phyloP scores from a whole-genome alignment of 2,797 vertebrate genomes.

The Hafferia zeledoni region DNA sequence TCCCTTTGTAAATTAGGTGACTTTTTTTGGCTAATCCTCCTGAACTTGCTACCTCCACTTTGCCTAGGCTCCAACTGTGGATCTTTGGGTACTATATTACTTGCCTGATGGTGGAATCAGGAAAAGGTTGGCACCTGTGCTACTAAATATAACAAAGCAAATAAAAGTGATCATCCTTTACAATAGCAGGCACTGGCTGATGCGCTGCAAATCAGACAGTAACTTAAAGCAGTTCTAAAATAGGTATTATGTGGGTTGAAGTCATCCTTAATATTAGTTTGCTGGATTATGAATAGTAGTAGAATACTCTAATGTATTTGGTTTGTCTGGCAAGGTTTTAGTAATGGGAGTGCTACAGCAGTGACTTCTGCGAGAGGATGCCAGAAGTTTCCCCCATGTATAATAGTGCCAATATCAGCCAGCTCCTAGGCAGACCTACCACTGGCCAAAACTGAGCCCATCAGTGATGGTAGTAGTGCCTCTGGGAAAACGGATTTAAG shows the following conservation, averaged over 20 bases:
- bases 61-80: neutral
- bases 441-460: neutral
- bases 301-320: neutral
- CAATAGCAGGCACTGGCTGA: neutral
- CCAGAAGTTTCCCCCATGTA: neutral
- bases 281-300: neutral
- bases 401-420: no score
- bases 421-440: neutral
- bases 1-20: neutral
- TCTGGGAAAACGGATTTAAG: neutral
- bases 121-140: neutral
- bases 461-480: rapidly evolving
- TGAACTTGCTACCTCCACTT: neutral
- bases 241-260: neutral
- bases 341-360: rapidly evolving
- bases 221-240: neutral
- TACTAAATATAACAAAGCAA: neutral
- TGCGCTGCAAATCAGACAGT: neutral
- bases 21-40: neutral
- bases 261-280: neutral
- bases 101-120: neutral
- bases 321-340: neutral
- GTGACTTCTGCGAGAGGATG: neutral
- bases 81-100: neutral
- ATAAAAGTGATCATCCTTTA: neutral